Evolutionary conservation across 2,888 invertebrate species (phyloP).

Genomic region (Clostera curtula): DNA sequence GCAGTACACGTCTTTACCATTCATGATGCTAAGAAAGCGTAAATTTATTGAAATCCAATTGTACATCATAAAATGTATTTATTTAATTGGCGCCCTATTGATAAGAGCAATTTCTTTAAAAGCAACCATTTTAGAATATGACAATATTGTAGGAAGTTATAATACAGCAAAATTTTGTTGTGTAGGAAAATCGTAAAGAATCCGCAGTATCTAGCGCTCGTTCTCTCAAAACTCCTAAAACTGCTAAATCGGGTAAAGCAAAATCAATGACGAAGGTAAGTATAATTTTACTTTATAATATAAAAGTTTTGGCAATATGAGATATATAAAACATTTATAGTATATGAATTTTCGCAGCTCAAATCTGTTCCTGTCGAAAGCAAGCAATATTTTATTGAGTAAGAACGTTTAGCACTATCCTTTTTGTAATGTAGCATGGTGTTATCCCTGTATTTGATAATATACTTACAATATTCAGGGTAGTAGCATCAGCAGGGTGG

Average conservation of each 20-base stretch:
- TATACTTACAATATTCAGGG: conserved; percentile 26
- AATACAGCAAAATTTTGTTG: neutral
- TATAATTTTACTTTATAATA: too few relatives aligned
- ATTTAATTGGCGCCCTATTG: too few relatives aligned
- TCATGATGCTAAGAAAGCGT: too few relatives aligned
- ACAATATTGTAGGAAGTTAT: conserved; percentile 6
- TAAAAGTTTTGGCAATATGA: too few relatives aligned
- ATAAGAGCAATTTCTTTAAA: too few relatives aligned
- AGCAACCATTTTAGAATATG: too few relatives aligned
- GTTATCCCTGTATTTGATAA: neutral
- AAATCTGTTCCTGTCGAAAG: conserved; percentile 24
- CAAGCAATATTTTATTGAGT: conserved; percentile 45
- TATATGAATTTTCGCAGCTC: conserved; percentile 20
- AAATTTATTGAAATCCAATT: too few relatives aligned
- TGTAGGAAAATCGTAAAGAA: conserved; percentile 4
- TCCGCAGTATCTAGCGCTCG: conserved; percentile 14
- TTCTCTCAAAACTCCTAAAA: conserved; percentile 12
- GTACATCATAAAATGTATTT: too few relatives aligned
- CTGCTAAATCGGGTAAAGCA: conserved; percentile 1
- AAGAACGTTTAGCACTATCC: conserved; percentile 17
- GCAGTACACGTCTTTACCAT: too few relatives aligned
- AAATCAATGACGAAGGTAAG: conserved; percentile 35
- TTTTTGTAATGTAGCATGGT: neutral
- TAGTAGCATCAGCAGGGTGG: conserved; percentile 51
- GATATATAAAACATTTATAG: too few relatives aligned